Conservation (phyloP, 1,140 invertebrate species). For the Melanaphis sacchari region DNA sequence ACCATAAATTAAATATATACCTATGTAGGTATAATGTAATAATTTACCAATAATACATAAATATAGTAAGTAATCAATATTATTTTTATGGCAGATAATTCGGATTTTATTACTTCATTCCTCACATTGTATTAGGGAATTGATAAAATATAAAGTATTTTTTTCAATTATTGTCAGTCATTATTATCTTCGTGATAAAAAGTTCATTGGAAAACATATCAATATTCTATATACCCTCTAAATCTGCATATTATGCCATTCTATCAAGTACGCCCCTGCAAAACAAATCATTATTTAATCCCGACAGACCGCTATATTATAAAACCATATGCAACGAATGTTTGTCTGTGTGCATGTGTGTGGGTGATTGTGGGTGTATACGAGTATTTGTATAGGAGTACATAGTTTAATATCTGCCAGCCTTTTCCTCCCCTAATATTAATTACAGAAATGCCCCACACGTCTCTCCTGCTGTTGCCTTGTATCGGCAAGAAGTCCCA, state of each 20-base stretch:
- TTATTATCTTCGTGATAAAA: conserved; percentile 9
- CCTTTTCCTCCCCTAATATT: conserved; percentile 41
- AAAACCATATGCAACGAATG: conserved; percentile 23
- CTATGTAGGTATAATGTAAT: background rate
- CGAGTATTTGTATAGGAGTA: background rate
- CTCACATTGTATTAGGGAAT: background rate
- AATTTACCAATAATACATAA: background rate
- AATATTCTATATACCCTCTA: conserved; percentile 26
- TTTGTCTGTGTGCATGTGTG: background rate
- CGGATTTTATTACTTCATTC: background rate
- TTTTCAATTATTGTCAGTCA: conserved; percentile 25
- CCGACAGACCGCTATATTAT: conserved; percentile 45
- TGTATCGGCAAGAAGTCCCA: conserved; percentile 43
- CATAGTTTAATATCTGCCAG: conserved; percentile 47
- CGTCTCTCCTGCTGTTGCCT: background rate
- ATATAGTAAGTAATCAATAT: background rate
- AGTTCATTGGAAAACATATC: conserved; percentile 37
- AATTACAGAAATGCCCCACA: conserved; percentile 45
- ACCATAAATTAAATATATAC: background rate
- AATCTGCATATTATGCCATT: conserved; percentile 37
- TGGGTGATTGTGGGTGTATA: background rate
- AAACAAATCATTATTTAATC: conserved; percentile 55
- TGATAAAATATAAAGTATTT: background rate
- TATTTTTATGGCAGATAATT: conserved; percentile 6
- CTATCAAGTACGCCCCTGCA: conserved; percentile 26